Evolutionary conservation across 2,113 vertebrate genomes (phyloP).

Genomic region (Meles meles): DNA sequence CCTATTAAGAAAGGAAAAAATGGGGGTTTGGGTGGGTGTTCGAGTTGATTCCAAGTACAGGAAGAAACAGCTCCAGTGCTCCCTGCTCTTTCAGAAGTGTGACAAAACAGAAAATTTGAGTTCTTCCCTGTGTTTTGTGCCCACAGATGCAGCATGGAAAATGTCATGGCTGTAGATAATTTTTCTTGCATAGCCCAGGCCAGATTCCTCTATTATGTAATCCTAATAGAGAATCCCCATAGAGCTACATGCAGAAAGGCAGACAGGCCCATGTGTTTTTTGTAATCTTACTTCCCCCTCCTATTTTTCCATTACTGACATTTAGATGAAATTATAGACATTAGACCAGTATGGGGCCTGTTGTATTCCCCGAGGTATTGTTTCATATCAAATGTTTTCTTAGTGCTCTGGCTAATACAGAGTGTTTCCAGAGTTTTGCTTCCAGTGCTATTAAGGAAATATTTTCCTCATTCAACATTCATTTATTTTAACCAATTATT

Average conservation of each 20-base stretch:
- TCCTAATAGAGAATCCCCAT: constrained; percentile 10
- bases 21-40: background rate
- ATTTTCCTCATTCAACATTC: background rate
- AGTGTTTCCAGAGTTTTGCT: constrained; percentile 30
- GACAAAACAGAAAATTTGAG: background rate
- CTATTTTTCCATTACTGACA: constrained; percentile 45
- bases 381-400: constrained; percentile 1
- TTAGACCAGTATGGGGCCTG: background rate
- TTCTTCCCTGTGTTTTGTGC: background rate
- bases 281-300: constrained; percentile 25
- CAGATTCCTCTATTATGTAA: background rate
- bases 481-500: constrained; percentile 1
- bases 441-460: background rate
- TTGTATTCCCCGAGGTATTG: background rate
- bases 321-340: constrained; percentile 49
- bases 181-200: constrained; percentile 28
- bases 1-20: background rate
- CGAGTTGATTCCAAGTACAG: background rate
- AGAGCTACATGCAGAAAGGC: constrained; percentile 2
- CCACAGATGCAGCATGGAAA: constrained; percentile 25
- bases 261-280: background rate
- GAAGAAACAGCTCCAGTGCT: background rate
- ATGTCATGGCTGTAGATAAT: background rate
- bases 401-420: background rate
- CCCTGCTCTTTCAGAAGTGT: background rate